Evolutionary conservation across 2,113 vertebrate genomes (phyloP).

Genomic region (Phyllostomus hastatus): DNA sequence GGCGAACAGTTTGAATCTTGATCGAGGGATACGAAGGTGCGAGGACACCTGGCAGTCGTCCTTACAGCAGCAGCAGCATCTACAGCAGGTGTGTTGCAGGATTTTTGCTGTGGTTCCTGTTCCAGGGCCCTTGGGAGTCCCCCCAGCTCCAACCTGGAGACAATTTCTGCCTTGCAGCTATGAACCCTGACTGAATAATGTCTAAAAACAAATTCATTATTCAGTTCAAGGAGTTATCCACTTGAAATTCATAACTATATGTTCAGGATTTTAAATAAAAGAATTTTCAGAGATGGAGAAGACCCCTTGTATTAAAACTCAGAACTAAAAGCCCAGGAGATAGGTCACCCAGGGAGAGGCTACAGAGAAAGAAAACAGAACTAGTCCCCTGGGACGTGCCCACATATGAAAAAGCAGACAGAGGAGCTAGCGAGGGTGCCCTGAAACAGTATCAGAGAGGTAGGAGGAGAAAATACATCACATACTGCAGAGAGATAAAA

Average conservation of each 20-base stretch:
- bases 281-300: neutral
- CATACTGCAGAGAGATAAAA: neutral
- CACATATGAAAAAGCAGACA: neutral
- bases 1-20: neutral
- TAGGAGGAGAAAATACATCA: neutral
- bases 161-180: neutral
- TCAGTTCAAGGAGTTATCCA: neutral
- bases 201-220: neutral
- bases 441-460: neutral
- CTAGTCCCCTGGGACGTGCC: neutral
- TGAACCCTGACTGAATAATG: neutral
- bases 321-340: conserved; percentile 1
- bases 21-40: neutral
- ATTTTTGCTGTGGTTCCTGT: neutral
- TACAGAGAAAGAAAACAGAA: neutral
- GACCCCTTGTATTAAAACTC: neutral
- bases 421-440: neutral
- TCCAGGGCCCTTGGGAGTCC: neutral
- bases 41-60: neutral
- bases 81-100: neutral
- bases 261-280: neutral
- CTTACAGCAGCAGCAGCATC: neutral
- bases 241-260: neutral
- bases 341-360: neutral
- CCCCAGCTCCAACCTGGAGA: neutral